A percentile compares a stretch with the other conserved stretches of the same genome.
Conservation (phyloP, 2,888 invertebrate species). For the Villa cingulata region DNA sequence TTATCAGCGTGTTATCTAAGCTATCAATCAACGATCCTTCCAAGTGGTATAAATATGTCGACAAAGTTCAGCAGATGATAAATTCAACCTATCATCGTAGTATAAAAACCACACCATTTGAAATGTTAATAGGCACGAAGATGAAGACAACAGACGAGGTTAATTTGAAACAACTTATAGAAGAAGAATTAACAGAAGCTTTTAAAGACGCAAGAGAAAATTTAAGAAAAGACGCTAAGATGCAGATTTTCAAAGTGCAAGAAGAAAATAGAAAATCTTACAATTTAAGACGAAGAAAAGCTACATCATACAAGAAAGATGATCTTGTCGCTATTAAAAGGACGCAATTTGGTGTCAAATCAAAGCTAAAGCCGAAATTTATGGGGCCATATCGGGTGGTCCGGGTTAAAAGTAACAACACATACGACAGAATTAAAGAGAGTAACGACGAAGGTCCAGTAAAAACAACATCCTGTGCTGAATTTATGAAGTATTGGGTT, state of each 20-base stretch:
- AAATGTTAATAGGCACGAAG: too few species aligned
- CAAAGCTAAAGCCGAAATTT: constrained; percentile 4
- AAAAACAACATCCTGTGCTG: constrained; percentile 2
- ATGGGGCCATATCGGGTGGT: neutral
- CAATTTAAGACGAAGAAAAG: neutral
- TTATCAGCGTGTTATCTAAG: too few species aligned
- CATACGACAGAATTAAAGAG: constrained; percentile 1
- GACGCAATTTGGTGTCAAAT: constrained; percentile 3
- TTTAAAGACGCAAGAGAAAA: neutral
- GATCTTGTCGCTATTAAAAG: constrained; percentile 4
- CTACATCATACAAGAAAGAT: neutral
- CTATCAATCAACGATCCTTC: too few species aligned
- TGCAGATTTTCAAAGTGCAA: neutral
- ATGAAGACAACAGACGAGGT: too few species aligned
- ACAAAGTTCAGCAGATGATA: too few species aligned
- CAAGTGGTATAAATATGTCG: too few species aligned
- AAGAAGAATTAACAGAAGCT: too few species aligned
- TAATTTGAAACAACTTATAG: too few species aligned
- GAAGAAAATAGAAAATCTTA: neutral
- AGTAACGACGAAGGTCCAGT: constrained; percentile 1
- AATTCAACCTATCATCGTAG: too few species aligned
- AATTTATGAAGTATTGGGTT: constrained; percentile 7
- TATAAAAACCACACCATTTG: too few species aligned
- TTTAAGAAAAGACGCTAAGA: neutral
- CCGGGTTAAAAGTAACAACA: constrained; percentile 3